phyloP scores from a whole-genome alignment of 2,888 invertebrate genomes.

The Hypercompe scribonia region DNA sequence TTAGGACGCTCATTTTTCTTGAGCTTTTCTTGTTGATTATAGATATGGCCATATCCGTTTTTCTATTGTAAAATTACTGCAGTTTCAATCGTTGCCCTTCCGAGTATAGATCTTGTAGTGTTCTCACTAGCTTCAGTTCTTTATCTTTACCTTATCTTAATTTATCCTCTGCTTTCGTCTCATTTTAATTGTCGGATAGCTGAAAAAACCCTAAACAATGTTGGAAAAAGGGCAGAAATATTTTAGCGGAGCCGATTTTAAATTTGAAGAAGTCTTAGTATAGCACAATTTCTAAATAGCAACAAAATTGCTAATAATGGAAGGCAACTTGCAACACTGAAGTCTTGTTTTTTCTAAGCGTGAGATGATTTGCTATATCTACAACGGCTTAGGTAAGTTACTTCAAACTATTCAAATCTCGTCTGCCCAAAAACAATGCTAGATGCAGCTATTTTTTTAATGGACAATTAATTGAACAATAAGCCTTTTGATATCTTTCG shows the following conservation, averaged over 20 bases:
- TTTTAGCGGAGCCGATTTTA: not conserved
- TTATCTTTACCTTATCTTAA: too few species aligned
- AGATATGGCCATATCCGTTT: too few species aligned
- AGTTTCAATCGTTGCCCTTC: not conserved
- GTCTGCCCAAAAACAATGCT: not conserved
- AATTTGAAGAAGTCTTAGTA: not conserved
- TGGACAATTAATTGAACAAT: constrained; percentile 4
- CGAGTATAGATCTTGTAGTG: not conserved
- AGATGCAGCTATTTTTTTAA: not conserved
- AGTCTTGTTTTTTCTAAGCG: not conserved
- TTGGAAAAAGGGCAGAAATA: not conserved
- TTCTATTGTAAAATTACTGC: too few species aligned
- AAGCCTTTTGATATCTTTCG: constrained; percentile 12
- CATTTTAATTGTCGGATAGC: not conserved
- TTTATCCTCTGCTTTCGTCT: not conserved
- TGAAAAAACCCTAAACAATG: not conserved
- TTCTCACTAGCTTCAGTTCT: not conserved
- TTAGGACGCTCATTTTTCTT: not conserved
- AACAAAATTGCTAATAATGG: not conserved
- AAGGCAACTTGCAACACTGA: not conserved
- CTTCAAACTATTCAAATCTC: not conserved
- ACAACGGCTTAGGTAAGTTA: not conserved
- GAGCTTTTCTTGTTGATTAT: too few species aligned
- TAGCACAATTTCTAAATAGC: not conserved
- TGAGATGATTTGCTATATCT: not conserved